A percentile compares a stretch with the other conserved stretches of the same genome.
These are phyloP conservation scores for Stenodema calcarata DNA, from an alignment of 2,888 invertebrate genomes.

Conservation along the genomic window DNA sequence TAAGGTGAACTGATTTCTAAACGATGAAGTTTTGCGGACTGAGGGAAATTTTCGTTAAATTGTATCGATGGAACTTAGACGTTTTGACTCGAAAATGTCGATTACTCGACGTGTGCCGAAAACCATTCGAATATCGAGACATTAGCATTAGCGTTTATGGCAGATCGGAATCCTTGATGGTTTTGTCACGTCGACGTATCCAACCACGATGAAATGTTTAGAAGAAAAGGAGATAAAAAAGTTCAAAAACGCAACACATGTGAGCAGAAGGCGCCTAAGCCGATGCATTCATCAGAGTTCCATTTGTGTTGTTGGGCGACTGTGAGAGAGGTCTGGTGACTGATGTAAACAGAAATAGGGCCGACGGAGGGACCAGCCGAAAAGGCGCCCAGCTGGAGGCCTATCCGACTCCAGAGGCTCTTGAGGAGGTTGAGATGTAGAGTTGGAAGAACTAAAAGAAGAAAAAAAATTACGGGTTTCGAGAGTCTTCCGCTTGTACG, in stretches of 20 bases:
- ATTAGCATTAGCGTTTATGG: too few relatives aligned
- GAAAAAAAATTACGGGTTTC: neutral
- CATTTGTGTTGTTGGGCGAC: neutral
- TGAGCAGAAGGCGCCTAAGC: neutral
- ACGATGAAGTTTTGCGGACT: too few relatives aligned
- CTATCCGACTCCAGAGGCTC: neutral
- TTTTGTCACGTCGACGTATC: too few relatives aligned
- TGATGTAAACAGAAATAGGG: slow-evolving; percentile 3
- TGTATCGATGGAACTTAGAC: too few relatives aligned
- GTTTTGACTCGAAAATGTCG: too few relatives aligned
- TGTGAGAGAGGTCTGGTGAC: neutral
- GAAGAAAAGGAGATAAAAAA: too few relatives aligned
- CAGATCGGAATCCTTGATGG: too few relatives aligned
- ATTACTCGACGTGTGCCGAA: too few relatives aligned
- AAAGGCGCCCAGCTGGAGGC: slow-evolving; percentile 17
- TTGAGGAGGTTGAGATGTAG: neutral
- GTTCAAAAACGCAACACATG: neutral
- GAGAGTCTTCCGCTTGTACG: neutral
- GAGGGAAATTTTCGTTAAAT: too few relatives aligned
- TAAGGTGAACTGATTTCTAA: too few relatives aligned
- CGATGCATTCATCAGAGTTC: neutral
- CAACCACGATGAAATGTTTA: too few relatives aligned
- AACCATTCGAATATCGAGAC: too few relatives aligned
- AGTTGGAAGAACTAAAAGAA: neutral
- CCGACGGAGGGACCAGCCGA: neutral